Base-by-base conservation (phyloP, 2,797 vertebrate species). In the Naso thynnoides region DNA sequence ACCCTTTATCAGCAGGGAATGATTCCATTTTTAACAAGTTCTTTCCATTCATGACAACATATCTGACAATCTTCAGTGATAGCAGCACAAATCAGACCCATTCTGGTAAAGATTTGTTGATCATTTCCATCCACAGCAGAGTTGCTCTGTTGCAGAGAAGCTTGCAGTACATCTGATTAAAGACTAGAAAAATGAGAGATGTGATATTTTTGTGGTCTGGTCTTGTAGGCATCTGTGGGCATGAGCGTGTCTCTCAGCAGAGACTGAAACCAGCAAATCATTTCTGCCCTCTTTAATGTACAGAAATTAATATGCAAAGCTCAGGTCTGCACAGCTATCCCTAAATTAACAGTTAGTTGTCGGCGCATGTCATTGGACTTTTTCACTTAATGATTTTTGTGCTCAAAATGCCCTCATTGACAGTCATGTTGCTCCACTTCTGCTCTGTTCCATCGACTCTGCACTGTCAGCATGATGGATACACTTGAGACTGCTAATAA, bases 111-210 rank as follows among this genome's bases (percentile, higher is more conserved):
- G 42, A 29, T 15, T 33, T 0, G 24, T 64, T 3, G n/a, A 3
- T n/a, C 33, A 23, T 77, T 86, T 82, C 78, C 78, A 31, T 55
- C 19, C 42, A 33, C 11, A 10, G 8, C n/a, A 7, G 19, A 54
- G 21, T 44, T 64, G 38, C 38, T 21, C 38, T 13, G 29, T 36
- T 36, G 33, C 62, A 3, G 8, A 33, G n/a, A 57, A 55, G 18
- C 3, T 47, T 16, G n/a, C 24, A 27, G 39, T 15, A 19, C 21
- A 69, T 79, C 62, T 69, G 33, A 67, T 62, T 41, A 53, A 45
- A 36, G 14, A 33, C 0, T 23, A 31, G 36, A 53, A 55, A 16
- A 4, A 33, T 10, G n/a, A 27, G 13, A 36, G 39, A 54, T 15
- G n/a, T 8, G 3, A 23, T 11, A 16, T 29, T 8, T 29, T 23